Base-by-base conservation (phyloP, 2,888 invertebrate genomes). In the Rhabditophanes sp. region DNA sequence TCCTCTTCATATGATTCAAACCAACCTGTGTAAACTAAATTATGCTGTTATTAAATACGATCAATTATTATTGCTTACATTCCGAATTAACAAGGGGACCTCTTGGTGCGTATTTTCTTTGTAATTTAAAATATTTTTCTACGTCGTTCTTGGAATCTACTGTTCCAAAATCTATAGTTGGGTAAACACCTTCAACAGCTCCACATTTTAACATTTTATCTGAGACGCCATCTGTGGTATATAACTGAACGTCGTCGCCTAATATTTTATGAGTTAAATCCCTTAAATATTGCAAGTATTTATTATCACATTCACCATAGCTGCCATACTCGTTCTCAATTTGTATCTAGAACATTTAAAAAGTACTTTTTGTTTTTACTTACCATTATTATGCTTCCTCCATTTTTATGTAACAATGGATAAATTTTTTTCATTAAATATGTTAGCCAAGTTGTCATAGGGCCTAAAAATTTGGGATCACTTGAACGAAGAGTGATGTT, bases 321-420 rank as follows among this genome's bases (percentile, higher is more conserved):
- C 33, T 33, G 3, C 33, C 34, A 19, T 18, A 33, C 16, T 33
- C 34, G 33, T 33, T 33, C 35, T 33, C 34, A 12, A 33, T 11
- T 35, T 33, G 34, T 12, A n/a, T 18, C 33, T 11, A 35, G 15
- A 12, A 33, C 17, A n/a, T 36, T 35, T 9, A 36, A 36, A 36
- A 33, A 33, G 14, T 33, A n/a, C n/a, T n/a, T n/a, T n/a, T n/a
- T n/a, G n/a, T n/a, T n/a, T n/a, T n/a, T n/a, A n/a, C n/a, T n/a
- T n/a, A 70, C 65, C 63, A 68, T 66, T 4, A 69, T 55, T 9
- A 70, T 53, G 5, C 69, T 67, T 4, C 70, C 70, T 21, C 69
- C 69, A 50, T 69, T 69, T 33, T 56, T 47, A 42, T 69, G 66
- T 16, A 70, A 51, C n/a, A n/a, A n/a, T n/a, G n/a, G n/a, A n/a